These are phyloP conservation scores for Ochropleura plecta DNA, from an alignment of 2,888 invertebrate species.

Conservation along the genomic window DNA sequence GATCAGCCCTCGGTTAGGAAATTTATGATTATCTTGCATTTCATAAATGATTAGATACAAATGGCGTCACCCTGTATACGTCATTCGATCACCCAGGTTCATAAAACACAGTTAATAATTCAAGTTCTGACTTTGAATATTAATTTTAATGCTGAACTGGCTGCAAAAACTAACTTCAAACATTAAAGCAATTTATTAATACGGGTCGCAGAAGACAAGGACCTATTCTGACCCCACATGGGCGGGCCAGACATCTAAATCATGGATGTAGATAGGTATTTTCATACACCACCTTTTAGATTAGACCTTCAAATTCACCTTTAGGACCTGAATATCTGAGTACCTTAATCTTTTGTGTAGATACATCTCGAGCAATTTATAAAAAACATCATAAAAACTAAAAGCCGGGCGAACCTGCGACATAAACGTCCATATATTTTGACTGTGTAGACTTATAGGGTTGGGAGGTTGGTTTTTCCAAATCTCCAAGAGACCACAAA, in stretches of 20 bases:
- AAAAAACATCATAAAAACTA: too few species aligned
- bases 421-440: too few species aligned
- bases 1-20: too few species aligned
- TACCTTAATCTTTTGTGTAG: background rate
- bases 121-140: background rate
- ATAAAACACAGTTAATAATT: background rate
- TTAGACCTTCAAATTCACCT: conserved; percentile 20
- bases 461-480: too few species aligned
- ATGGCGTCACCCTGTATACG: background rate
- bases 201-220: conserved; percentile 7
- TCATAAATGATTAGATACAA: background rate
- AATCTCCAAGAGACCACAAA: too few species aligned
- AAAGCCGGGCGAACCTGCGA: too few species aligned
- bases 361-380: background rate
- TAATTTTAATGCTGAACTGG: background rate
- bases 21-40: background rate
- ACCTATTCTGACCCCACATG: conserved; percentile 5
- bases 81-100: background rate
- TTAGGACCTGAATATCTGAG: background rate
- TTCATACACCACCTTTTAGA: background rate
- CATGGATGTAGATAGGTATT: conserved; percentile 31
- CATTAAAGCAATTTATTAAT: conserved; percentile 1
- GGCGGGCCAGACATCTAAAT: conserved; percentile 47
- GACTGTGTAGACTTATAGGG: too few species aligned
- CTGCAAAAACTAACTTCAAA: conserved; percentile 9